Conservation (phyloP, 1,140 invertebrate species). For the Pachyrhynchus sulphureomaculatus region DNA sequence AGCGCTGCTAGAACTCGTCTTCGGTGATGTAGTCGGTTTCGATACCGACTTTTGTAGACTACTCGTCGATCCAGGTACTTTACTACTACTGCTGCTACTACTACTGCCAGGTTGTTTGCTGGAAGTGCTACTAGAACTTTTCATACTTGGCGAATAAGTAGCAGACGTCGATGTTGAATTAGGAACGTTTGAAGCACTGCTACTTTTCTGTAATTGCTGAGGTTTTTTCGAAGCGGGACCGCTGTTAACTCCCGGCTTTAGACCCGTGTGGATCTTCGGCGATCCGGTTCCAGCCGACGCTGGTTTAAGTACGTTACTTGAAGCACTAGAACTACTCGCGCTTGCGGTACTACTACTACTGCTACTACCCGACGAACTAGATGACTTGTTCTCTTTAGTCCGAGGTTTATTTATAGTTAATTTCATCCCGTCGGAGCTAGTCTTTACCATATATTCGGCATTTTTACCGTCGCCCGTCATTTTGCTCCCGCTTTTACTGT, state of each 20-base stretch:
- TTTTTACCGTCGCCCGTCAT: constrained; percentile 60
- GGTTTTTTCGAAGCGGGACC: constrained; percentile 79
- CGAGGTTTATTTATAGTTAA: constrained; percentile 86
- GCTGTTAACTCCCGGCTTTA: constrained; percentile 81
- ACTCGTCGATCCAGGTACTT: constrained; percentile 7
- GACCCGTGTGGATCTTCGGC: constrained; percentile 75
- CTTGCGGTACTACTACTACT: constrained; percentile 16
- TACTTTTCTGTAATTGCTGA: constrained; percentile 48
- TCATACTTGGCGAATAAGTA: constrained; percentile 18
- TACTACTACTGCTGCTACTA: constrained; percentile 11
- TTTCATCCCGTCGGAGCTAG: constrained; percentile 82
- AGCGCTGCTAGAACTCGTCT: constrained; percentile 48
- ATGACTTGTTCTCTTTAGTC: constrained; percentile 60
- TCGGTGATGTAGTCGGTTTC: constrained; percentile 51
- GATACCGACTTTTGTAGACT: constrained; percentile 48
- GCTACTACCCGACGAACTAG: constrained; percentile 31
- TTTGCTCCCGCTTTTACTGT: constrained; percentile 19
- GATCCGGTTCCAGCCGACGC: constrained; percentile 61
- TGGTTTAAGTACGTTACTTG: not conserved
- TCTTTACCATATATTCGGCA: constrained; percentile 84
- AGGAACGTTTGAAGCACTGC: constrained; percentile 13
- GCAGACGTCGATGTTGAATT: constrained; percentile 8
- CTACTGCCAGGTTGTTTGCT: constrained; percentile 14
- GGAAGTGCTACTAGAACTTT: constrained; percentile 21
- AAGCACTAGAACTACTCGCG: constrained; percentile 4